phyloP scores from a whole-genome alignment of 2,797 vertebrate species.

The Yasuhikotakia modesta region DNA sequence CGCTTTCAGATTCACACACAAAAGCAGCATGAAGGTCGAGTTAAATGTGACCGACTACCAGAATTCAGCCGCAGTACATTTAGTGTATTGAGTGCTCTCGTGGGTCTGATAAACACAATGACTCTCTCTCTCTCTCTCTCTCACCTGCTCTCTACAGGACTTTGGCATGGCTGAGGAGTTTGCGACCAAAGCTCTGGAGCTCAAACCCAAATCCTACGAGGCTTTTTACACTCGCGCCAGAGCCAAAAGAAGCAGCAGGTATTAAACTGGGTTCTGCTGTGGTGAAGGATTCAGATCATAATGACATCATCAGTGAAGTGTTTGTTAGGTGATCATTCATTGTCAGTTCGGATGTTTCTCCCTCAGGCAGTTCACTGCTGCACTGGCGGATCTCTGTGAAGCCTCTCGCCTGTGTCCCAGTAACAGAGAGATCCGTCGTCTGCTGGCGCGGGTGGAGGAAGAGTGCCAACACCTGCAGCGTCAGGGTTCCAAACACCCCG shows the following conservation, averaged over 20 bases:
- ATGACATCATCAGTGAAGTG: too few species aligned
- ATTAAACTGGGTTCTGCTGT: too few species aligned
- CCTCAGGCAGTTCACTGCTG: conserved; percentile 89
- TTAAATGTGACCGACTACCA: conserved; percentile 5
- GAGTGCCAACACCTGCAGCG: conserved; percentile 90
- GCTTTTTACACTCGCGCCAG: conserved; percentile 94
- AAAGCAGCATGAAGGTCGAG: neutral
- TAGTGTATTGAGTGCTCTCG: neutral
- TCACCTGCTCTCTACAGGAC: conserved; percentile 77
- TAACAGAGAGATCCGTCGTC: conserved; percentile 91
- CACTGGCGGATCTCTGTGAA: conserved; percentile 90
- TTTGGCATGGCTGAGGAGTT: conserved; percentile 98
- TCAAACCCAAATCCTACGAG: conserved; percentile 95
- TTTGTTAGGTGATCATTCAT: too few species aligned
- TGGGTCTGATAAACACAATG: neutral
- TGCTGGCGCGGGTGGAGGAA: conserved; percentile 91
- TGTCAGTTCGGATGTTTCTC: too few species aligned
- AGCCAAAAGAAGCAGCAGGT: conserved; percentile 99
- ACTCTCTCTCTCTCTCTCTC: neutral
- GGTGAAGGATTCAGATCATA: too few species aligned
- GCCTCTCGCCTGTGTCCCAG: conserved; percentile 89
- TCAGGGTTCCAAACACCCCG: conserved; percentile 70
- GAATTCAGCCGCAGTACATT: neutral
- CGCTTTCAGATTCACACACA: conserved; percentile 25
- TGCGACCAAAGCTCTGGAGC: conserved; percentile 93